Conservation (phyloP, 35 echinoderm and acorn worm genomes). For the Chiridota heheva region DNA sequence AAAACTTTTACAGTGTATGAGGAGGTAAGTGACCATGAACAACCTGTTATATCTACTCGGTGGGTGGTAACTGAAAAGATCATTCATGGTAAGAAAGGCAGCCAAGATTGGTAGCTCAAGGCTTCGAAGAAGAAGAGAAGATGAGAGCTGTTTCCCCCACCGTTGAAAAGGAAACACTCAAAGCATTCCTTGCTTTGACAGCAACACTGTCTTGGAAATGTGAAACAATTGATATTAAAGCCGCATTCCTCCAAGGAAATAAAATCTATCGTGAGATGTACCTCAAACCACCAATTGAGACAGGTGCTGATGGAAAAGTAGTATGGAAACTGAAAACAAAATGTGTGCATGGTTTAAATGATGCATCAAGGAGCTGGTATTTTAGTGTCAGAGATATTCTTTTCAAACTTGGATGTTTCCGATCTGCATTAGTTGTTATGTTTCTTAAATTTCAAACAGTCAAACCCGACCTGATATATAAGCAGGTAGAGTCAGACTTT, state of each 20-base stretch:
- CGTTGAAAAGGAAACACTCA: not conserved
- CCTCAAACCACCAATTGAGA: not conserved
- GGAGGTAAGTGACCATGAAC: not conserved
- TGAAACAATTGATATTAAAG: slow-evolving; percentile 30
- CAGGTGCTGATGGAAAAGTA: not conserved
- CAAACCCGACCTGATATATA: no score
- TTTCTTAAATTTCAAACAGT: no score
- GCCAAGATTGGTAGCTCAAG: not conserved
- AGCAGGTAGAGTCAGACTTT: no score
- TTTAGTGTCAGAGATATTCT: not conserved
- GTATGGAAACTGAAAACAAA: not conserved
- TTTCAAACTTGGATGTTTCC: no score
- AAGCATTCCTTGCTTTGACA: slow-evolving; percentile 1
- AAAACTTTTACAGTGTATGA: not conserved
- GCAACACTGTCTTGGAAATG: not conserved
- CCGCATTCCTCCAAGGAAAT: slow-evolving; percentile 37
- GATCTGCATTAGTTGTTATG: no score
- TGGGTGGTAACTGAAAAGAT: slow-evolving; percentile 26
- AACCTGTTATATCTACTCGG: not conserved
- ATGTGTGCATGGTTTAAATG: slow-evolving; percentile 21
- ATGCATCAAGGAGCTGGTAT: slow-evolving; percentile 26
- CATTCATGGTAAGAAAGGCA: not conserved
- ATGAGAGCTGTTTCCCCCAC: slow-evolving; percentile 18
- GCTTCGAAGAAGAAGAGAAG: not conserved
- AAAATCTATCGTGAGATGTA: slow-evolving; percentile 24